Evolutionary conservation across 2,888 invertebrate species (phyloP).

Genomic region (Druceiella hillmani): DNA sequence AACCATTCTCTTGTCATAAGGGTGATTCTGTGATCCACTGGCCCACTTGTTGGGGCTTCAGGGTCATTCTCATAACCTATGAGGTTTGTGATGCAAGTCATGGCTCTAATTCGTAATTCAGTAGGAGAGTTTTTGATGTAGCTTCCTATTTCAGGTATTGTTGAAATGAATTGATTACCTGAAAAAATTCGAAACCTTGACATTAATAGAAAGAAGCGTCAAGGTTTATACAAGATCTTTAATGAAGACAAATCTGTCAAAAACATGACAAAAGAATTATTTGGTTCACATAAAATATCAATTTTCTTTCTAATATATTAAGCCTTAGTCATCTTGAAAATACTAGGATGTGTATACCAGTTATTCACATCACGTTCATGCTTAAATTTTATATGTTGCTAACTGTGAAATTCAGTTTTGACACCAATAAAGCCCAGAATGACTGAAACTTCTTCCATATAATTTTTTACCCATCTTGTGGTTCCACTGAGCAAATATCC

Average conservation of each 20-base stretch:
- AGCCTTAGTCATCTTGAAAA: too few species aligned
- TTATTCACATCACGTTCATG: too few species aligned
- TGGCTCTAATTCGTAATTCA: constrained; percentile 61
- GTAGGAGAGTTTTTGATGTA: constrained; percentile 57
- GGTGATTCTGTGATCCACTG: constrained; percentile 42
- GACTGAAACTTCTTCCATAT: too few species aligned
- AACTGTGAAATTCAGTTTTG: too few species aligned
- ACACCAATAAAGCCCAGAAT: too few species aligned
- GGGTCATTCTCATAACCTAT: constrained; percentile 44
- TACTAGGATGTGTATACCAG: too few species aligned
- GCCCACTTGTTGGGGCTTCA: constrained; percentile 34
- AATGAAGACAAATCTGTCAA: not conserved
- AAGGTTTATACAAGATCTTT: not conserved
- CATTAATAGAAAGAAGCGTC: constrained; percentile 6
- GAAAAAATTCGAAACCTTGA: constrained; percentile 20
- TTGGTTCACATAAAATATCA: too few species aligned
- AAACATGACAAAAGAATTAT: too few species aligned
- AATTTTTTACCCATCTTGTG: too few species aligned
- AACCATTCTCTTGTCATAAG: constrained; percentile 51
- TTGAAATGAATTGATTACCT: constrained; percentile 41
- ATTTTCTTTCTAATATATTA: too few species aligned
- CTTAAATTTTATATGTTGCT: too few species aligned
- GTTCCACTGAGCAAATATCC: too few species aligned
- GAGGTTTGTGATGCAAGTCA: constrained; percentile 59
- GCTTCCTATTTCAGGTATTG: constrained; percentile 54